These are phyloP conservation scores for Blera fallax DNA, from an alignment of 2,888 invertebrate genomes.

Conservation along the genomic window DNA sequence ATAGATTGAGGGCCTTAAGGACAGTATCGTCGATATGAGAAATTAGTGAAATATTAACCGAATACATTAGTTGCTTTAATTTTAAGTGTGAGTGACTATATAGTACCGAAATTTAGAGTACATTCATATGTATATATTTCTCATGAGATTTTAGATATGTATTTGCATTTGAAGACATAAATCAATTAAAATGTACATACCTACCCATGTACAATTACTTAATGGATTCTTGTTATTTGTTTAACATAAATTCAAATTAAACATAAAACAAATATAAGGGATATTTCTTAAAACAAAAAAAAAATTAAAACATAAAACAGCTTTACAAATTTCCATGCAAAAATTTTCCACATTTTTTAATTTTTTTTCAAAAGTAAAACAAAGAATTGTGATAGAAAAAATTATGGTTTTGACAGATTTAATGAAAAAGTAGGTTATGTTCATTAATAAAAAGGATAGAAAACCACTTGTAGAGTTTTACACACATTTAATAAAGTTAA, in stretches of 20 bases:
- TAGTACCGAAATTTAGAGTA: too few species aligned
- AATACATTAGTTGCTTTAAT: too few species aligned
- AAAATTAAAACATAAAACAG: slow-evolving; percentile 65
- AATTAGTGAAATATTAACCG: too few species aligned
- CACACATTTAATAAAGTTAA: slow-evolving; percentile 51
- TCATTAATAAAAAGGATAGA: not conserved
- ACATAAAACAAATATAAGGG: not conserved
- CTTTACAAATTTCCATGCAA: slow-evolving; percentile 80
- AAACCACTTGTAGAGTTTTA: slow-evolving; percentile 39
- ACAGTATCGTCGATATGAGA: too few species aligned
- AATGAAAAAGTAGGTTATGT: not conserved
- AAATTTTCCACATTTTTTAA: slow-evolving; percentile 79
- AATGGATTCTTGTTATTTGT: slow-evolving; percentile 20
- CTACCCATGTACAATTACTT: not conserved
- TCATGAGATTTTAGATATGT: too few species aligned
- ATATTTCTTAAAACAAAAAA: slow-evolving; percentile 14
- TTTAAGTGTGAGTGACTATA: too few species aligned
- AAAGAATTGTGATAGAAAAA: slow-evolving; percentile 18
- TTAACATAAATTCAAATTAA: slow-evolving; percentile 25
- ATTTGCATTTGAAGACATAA: not conserved
- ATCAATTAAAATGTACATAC: not conserved
- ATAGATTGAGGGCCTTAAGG: too few species aligned
- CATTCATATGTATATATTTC: too few species aligned
- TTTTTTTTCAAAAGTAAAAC: slow-evolving; percentile 59
- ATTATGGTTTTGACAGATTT: not conserved